Evolutionary conservation across 2,113 vertebrate species (phyloP).

Genomic region (Chaetura pelagica): DNA sequence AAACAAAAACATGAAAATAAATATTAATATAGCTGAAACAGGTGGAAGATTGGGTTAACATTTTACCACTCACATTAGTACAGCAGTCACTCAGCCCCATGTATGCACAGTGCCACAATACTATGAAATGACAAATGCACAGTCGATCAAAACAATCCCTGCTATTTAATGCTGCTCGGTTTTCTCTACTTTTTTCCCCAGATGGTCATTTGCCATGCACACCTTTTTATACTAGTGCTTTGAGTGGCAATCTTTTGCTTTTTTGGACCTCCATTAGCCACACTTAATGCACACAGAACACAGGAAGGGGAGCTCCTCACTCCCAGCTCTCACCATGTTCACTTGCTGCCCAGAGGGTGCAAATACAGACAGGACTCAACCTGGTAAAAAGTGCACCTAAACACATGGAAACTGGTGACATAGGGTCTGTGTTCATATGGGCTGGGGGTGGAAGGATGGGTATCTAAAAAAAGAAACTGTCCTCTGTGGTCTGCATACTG

Average conservation of each 20-base stretch:
- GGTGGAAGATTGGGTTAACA: not conserved
- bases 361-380: accelerated
- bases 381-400: not conserved
- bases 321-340: not conserved
- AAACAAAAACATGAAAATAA: slow-evolving; percentile 1
- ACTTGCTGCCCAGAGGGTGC: not conserved
- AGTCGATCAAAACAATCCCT: not conserved
- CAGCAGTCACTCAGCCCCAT: not conserved
- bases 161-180: not conserved
- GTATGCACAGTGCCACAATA: accelerated
- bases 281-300: not conserved
- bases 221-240: not conserved
- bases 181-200: not conserved
- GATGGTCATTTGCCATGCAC: not conserved
- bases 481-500: not conserved
- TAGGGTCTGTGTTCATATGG: not conserved
- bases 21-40: not conserved
- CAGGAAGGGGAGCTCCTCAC: not conserved
- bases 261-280: not conserved
- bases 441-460: not conserved
- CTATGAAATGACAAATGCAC: not conserved
- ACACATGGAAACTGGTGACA: accelerated
- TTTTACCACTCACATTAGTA: not conserved
- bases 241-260: not conserved
- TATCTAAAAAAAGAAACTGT: not conserved